Evolutionary conservation across 2,888 invertebrate genomes (phyloP), one percentile per base, ranked within the genome.

Genomic region (Muscina levida): DNA sequence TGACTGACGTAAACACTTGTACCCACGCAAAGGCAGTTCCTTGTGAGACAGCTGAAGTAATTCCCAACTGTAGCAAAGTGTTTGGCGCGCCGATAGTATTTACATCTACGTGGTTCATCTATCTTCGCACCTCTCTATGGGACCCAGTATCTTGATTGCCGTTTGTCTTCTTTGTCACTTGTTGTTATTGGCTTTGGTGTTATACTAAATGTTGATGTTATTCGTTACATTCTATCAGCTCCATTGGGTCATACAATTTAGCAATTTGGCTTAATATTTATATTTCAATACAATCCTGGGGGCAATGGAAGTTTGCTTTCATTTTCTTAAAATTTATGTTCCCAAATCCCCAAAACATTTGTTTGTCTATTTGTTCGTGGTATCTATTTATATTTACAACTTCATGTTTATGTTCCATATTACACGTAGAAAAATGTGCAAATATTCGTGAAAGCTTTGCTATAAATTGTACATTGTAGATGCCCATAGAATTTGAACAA

Each of bases 221-320:
- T 72, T 39, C n/a, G 44, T 22, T 39, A 10, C n/a, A 8, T 51
- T 57, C n/a, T 51, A 31, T 65, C 37, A 22, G 13, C 24, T 26
- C 72, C n/a, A 57, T 59, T 39, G 67, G 66, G 22, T 57, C 19
- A 67, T 59, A 72, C 53, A 44, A 59, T 67, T 79, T 71, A 66
- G 31, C 56, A 74, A 74, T 71, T 71, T 59, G 19, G 66, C 67
- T 71, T 37, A 22, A 59, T 71, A 67, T n/a, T n/a, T n/a, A n/a
- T 11, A 59, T 74, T 24, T 70, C 39, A 19, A 39, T 39, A 37
- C 56, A 39, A 66, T 48, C 57, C 42, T 26, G 10, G 39, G 8
- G 37, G 19, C 13, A 67, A 17, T 37, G 37, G 31, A 67, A 5
- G 26, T 57, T 57, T 74, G 24, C 57, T 67, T 74, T 79, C 31